Base-by-base conservation (phyloP, 2,113 vertebrate species). In the Ellobius talpinus region DNA sequence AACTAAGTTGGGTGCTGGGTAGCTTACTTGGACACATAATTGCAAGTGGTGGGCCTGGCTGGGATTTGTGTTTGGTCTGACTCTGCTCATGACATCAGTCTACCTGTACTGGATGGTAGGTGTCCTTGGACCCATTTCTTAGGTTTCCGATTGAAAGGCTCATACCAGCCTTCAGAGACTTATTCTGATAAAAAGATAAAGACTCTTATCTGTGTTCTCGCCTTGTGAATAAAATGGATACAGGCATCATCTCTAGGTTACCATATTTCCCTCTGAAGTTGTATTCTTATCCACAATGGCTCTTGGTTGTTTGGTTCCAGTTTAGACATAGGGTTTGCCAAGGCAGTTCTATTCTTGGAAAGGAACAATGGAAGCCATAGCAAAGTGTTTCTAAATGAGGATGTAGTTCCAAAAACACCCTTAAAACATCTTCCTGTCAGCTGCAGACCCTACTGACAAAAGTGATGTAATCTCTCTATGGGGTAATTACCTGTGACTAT, bases 331-430 rank as follows among this genome's bases (percentile, higher is more conserved):
- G 74, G 36, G 61, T 90, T 95, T 97, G 77, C 89, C 96, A 96
- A 65, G 78, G 66, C 21, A 45, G 77, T 90, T 96, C 93, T 98
- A 95, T 98, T 98, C 98, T 98, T 97, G 74, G 96, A 96, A 98
- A 96, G 87, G 89, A 96, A 88, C 95, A 96, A 95, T 96, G 79
- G 92, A 70, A 61, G 94, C 96, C 89, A 78, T 92, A 98, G 86
- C 81, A 96, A 97, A 87, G 94, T 96, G 93, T 98, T 98, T 87
- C 97, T 96, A 98, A 98, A 97, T 93, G 96, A 98, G 97, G 74
- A 68, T 19, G 4, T 92, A 97, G 91, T 97, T 94, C 97, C 55
- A 94, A 94, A 98, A 98, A 96, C 97, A 97, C 96, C 97, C 85
- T 33, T 94, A 97, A 96, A 98, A 89, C 93, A 86, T 93, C 96